Conservation (phyloP, 2,888 invertebrate genomes). For the Melanchra persicariae region DNA sequence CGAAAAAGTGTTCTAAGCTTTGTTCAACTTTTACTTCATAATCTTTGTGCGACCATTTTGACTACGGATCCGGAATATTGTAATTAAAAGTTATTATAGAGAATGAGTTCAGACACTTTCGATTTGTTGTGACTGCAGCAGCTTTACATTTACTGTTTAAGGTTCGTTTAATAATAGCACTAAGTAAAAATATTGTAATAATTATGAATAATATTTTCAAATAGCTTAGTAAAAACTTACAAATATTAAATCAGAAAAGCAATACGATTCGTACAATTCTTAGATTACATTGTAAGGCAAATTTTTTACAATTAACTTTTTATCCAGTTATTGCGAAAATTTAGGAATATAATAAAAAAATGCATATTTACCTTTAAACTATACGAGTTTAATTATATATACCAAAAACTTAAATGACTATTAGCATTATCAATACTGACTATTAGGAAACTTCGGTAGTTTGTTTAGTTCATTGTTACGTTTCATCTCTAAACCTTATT, state of each 20-base stretch:
- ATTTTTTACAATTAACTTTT: constrained; percentile 63
- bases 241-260: constrained; percentile 61
- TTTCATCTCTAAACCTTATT: constrained; percentile 22
- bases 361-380: constrained; percentile 60
- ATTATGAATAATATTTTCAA: constrained; percentile 29
- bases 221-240: constrained; percentile 47
- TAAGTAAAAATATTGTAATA: constrained; percentile 40
- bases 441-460: constrained; percentile 10
- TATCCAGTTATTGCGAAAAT: constrained; percentile 59
- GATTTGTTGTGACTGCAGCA: constrained; percentile 29
- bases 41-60: background rate
- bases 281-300: constrained; percentile 61
- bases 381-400: constrained; percentile 54
- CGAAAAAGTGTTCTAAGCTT: constrained; percentile 13
- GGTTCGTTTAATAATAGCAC: constrained; percentile 42
- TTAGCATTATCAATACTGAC: constrained; percentile 24
- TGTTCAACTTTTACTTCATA: background rate
- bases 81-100: background rate
- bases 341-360: constrained; percentile 46
- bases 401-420: constrained; percentile 33
- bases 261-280: constrained; percentile 67
- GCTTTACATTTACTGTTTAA: constrained; percentile 31
- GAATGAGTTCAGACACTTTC: background rate
- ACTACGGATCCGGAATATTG: background rate
- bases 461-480: constrained; percentile 9